phyloP scores from a whole-genome alignment of 1,140 invertebrate genomes.

The Hestina assimilis region DNA sequence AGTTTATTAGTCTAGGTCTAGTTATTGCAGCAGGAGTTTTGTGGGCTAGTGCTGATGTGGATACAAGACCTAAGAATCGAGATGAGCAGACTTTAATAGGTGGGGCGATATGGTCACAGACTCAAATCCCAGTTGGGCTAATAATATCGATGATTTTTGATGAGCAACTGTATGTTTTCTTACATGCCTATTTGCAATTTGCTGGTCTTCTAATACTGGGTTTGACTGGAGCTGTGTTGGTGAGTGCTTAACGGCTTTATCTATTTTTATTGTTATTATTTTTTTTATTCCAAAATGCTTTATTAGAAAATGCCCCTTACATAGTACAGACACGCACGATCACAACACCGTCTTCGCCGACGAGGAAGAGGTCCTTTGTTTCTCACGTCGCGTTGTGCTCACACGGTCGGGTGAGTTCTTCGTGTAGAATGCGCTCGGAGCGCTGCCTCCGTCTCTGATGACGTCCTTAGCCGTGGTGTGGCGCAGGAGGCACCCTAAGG shows the following conservation, averaged over 20 bases:
- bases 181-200: constrained; percentile 50
- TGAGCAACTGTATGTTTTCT: constrained; percentile 39
- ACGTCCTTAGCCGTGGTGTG: no score
- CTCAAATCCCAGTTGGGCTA: constrained; percentile 49
- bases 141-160: constrained; percentile 46
- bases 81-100: constrained; percentile 55
- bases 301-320: no score
- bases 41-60: constrained; percentile 43
- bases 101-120: constrained; percentile 61
- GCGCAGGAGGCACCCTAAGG: no score
- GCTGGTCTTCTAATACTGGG: constrained; percentile 33
- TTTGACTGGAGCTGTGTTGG: constrained; percentile 42
- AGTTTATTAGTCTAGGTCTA: constrained; percentile 42
- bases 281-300: no score
- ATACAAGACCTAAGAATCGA: constrained; percentile 40
- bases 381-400: no score
- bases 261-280: background rate
- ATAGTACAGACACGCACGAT: no score
- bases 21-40: constrained; percentile 42
- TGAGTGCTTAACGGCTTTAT: constrained; percentile 26
- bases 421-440: no score
- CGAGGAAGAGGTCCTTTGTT: no score
- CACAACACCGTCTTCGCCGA: no score
- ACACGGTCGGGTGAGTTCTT: no score
- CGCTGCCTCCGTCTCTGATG: no score